These are phyloP conservation scores for Mimachlamys varia DNA, from an alignment of 2,888 invertebrate species.

Conservation along the genomic window DNA sequence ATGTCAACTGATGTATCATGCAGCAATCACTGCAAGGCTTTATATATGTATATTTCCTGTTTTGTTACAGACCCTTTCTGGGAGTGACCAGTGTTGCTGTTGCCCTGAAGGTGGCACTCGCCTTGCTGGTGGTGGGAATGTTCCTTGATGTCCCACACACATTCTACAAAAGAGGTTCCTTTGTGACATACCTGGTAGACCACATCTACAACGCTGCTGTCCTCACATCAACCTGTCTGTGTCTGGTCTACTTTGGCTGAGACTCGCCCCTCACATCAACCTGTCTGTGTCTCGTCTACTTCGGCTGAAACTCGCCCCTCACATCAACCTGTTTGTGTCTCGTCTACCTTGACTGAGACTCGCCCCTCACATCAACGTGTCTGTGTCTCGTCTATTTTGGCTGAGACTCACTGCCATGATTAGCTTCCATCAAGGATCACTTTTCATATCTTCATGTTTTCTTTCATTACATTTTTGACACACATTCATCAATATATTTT, in stretches of 20 bases:
- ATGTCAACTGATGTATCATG: too few species aligned
- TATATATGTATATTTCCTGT: background rate
- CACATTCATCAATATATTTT: too few species aligned
- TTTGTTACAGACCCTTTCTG: conserved; percentile 59
- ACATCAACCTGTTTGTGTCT: conserved; percentile 43
- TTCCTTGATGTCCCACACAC: conserved; percentile 63
- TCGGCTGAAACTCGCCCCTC: conserved; percentile 36
- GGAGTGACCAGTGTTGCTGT: conserved; percentile 56
- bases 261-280: conserved; percentile 50
- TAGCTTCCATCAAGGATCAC: too few species aligned
- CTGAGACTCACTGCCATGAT: background rate
- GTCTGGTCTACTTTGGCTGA: conserved; percentile 62
- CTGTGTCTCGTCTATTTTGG: background rate
- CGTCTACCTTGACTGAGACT: background rate
- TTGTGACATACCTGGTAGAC: conserved; percentile 62
- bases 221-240: conserved; percentile 57
- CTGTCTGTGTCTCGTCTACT: background rate
- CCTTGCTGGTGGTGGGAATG: conserved; percentile 53
- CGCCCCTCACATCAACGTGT: conserved; percentile 49
- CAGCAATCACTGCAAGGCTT: too few species aligned
- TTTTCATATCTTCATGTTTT: too few species aligned
- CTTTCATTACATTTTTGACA: too few species aligned
- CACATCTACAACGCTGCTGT: conserved; percentile 61
- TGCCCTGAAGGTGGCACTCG: conserved; percentile 61
- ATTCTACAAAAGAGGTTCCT: conserved; percentile 57